A percentile compares a stretch with the other conserved stretches of the same genome.
These are phyloP conservation scores for Cisticola juncidis DNA, from an alignment of 2,113 vertebrate species.

Conservation along the genomic window DNA sequence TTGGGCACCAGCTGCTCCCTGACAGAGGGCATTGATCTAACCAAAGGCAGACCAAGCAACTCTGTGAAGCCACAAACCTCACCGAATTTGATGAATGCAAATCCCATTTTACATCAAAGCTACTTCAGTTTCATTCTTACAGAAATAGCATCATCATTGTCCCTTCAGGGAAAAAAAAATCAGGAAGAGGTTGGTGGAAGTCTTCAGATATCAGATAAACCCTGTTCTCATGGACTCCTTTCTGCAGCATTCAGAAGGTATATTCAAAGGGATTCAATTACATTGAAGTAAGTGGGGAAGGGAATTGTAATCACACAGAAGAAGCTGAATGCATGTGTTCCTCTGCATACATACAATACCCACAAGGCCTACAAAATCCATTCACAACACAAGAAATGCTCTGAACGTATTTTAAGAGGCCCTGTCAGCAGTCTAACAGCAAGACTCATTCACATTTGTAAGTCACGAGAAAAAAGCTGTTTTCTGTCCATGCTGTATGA, in stretches of 20 bases:
- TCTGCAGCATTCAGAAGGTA: background rate
- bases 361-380: slow-evolving; percentile 3
- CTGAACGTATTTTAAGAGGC: slow-evolving; percentile 5
- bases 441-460: slow-evolving; percentile 34
- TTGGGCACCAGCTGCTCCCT: background rate
- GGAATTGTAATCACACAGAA: background rate
- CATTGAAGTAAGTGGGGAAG: background rate
- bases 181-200: background rate
- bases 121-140: background rate
- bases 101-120: background rate
- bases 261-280: background rate
- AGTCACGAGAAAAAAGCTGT: slow-evolving; percentile 20
- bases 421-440: slow-evolving; percentile 10
- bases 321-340: background rate
- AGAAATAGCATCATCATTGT: background rate
- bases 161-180: background rate
- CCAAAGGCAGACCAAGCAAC: background rate
- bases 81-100: background rate
- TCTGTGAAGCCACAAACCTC: background rate
- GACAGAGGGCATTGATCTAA: background rate
- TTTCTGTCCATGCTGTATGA: slow-evolving; percentile 30
- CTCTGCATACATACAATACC: background rate
- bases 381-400: background rate
- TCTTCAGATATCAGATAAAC: background rate
- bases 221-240: background rate